These are phyloP conservation scores for Dolichallabes microphthalmus DNA, from an alignment of 2,113 vertebrate genomes.

Conservation along the genomic window DNA sequence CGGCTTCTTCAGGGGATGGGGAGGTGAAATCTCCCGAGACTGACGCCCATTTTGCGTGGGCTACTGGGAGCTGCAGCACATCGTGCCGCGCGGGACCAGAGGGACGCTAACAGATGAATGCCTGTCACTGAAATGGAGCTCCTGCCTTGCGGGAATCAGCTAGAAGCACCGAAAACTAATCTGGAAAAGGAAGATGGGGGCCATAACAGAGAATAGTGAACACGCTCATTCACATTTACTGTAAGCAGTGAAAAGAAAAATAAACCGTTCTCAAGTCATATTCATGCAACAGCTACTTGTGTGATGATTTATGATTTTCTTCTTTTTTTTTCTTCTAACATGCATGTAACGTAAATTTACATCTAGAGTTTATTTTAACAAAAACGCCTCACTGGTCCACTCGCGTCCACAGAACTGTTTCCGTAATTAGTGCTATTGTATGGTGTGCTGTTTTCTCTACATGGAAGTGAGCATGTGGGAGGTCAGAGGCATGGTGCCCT, in stretches of 20 bases:
- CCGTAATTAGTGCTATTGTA: slow-evolving; percentile 36
- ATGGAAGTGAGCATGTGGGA: slow-evolving; percentile 51
- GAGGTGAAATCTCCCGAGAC: slow-evolving; percentile 45
- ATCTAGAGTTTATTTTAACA: background rate
- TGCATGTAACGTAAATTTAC: background rate
- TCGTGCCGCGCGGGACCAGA: slow-evolving; percentile 31
- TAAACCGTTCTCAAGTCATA: background rate
- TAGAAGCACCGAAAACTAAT: slow-evolving; percentile 47
- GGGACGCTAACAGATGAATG: slow-evolving; percentile 54
- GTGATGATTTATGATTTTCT: background rate
- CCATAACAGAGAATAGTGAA: slow-evolving; percentile 28
- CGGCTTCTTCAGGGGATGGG: slow-evolving; percentile 41
- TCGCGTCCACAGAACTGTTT: background rate
- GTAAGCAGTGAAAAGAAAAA: background rate
- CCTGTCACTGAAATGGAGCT: slow-evolving; percentile 56
- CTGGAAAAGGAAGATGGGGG: slow-evolving; percentile 45
- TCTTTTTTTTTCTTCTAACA: background rate
- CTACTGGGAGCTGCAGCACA: slow-evolving; percentile 42
- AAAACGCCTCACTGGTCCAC: background rate
- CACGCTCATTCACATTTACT: background rate
- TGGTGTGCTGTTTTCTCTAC: slow-evolving; percentile 34
- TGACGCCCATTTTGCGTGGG: slow-evolving; percentile 52
- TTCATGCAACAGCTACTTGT: background rate
- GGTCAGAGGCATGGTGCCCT: slow-evolving; percentile 52
- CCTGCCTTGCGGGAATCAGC: slow-evolving; percentile 45